Conservation (phyloP, 2,888 invertebrate genomes). For the Andrena haemorrhoa region DNA sequence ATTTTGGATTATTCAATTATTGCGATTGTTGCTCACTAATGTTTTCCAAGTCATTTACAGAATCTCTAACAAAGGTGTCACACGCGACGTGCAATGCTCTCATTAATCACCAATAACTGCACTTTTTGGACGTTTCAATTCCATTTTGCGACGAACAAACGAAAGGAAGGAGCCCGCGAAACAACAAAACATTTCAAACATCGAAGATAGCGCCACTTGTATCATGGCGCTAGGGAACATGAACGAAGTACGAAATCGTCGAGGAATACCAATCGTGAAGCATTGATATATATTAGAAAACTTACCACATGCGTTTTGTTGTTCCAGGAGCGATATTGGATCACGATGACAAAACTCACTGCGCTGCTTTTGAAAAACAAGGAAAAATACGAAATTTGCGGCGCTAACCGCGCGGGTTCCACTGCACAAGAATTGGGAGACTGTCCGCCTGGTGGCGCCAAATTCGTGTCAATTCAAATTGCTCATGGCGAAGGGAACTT, state of each 20-base stretch:
- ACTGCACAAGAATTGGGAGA: not conserved
- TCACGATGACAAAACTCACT: not conserved
- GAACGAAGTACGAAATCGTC: not conserved
- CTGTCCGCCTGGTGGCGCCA: not conserved
- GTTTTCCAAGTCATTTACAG: not conserved
- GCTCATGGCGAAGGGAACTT: no score
- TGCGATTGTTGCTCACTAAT: not conserved
- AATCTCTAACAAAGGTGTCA: not conserved
- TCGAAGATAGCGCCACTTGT: not conserved
- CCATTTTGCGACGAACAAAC: not conserved
- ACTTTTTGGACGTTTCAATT: not conserved
- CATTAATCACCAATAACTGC: constrained; percentile 26
- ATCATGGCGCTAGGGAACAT: no score
- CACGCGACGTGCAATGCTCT: not conserved
- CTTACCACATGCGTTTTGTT: not conserved
- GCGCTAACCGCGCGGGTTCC: not conserved
- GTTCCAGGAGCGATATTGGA: no score
- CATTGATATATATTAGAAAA: not conserved
- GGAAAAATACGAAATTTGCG: not conserved
- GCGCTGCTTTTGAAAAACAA: not conserved
- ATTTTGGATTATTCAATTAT: not conserved
- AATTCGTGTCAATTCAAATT: no score
- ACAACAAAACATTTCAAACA: no score
- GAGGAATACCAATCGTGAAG: not conserved
- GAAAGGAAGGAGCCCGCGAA: not conserved